Base-by-base conservation (phyloP, 2,797 vertebrate species). In the Chiloscyllium punctatum region DNA sequence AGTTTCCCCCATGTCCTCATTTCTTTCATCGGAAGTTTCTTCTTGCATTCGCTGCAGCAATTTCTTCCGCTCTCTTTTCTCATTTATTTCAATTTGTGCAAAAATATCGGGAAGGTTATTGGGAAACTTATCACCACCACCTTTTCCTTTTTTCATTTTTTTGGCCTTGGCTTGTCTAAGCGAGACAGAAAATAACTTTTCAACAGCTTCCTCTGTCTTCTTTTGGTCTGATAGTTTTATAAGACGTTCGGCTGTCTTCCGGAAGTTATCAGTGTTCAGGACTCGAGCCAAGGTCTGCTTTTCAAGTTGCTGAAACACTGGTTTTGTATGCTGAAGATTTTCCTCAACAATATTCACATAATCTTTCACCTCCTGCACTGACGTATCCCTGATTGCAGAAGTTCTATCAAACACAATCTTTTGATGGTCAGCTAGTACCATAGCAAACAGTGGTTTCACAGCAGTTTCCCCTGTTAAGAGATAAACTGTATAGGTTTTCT, bases 231-330 rank as follows among this genome's bases (percentile, higher is more conserved):
- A 98, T 97, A 98, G 99, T 95, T 98, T 98, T 51, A 99, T 97
- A 82, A 99, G 97, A 72, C 98, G 98, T 96, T 99, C 99, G 0
- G 98, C 98, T 0, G 98, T 99, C 97, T 98, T 99, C 69, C 98
- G 97, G 96, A 99, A 99, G 96, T 98, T 98, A 79, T 98, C 98
- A 0, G 98, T 98, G 96, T 99, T 99, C 53, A 98, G 98, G 37
- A 99, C 98, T 25, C 97, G 98, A 33, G 98, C 98, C 8, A 99
- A 97, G 96, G 99, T 99, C 97, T 99, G 98, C 96, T 98, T 98
- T 97, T 99, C 98, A 95, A 99, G 98, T 96, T 98, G 98, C 97
- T 99, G 99, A 96, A 99, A 99, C 96, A 99, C 98, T 0, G 99
- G 99, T 96, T 99, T 99, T 96, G 98, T 98, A 71, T 97, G 99